Percentiles rank a stretch among this genome's conserved stretches.
Conservation (phyloP, 2,113 vertebrate species). For the Erythrocebus patas region DNA sequence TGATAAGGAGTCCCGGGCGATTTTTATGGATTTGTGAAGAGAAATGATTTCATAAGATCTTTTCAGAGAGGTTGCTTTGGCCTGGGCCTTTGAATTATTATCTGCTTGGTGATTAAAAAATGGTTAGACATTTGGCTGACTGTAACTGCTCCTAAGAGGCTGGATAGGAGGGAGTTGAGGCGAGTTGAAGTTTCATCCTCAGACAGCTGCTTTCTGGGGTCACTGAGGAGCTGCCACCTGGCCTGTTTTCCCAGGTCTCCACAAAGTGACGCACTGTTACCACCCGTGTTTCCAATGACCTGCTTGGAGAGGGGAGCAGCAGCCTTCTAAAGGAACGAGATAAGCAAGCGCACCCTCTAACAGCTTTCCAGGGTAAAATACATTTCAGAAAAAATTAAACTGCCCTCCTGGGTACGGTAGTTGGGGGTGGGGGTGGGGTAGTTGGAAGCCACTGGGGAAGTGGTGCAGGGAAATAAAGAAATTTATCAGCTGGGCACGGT, state of each 20-base stretch:
- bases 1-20: slow-evolving; percentile 83
- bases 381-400: background rate
- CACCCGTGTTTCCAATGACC: slow-evolving; percentile 12
- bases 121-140: slow-evolving; percentile 85
- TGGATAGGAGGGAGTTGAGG: slow-evolving; percentile 77
- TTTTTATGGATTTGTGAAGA: slow-evolving; percentile 88
- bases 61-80: slow-evolving; percentile 83
- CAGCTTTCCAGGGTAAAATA: background rate
- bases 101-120: slow-evolving; percentile 87
- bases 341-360: background rate
- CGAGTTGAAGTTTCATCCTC: background rate
- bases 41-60: slow-evolving; percentile 86
- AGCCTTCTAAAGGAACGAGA: background rate
- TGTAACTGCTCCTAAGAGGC: slow-evolving; percentile 82
- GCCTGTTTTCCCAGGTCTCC: slow-evolving; percentile 64
- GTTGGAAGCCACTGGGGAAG: too few species aligned
- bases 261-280: slow-evolving; percentile 31
- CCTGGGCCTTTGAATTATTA: slow-evolving; percentile 80
- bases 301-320: background rate
- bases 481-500: background rate
- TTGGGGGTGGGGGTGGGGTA: too few species aligned
- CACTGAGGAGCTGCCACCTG: slow-evolving; percentile 10
- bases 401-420: background rate
- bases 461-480: background rate
- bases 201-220: slow-evolving; percentile 57